phyloP scores from a whole-genome alignment of 2,797 vertebrate genomes.

The Periparus ater region DNA sequence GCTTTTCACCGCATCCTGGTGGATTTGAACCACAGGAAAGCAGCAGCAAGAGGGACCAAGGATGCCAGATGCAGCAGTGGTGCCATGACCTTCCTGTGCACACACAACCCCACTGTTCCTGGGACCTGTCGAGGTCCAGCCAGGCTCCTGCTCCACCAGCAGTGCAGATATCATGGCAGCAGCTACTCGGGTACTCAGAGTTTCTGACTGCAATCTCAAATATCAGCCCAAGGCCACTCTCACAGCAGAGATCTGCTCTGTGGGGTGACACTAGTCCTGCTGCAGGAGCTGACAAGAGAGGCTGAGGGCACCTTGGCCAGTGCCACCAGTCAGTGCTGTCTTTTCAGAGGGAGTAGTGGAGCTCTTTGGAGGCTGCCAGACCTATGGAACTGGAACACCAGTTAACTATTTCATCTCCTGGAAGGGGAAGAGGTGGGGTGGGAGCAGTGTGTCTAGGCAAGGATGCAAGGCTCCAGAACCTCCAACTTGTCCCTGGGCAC shows the following conservation, averaged over 20 bases:
- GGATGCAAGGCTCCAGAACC: not conserved
- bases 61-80: not conserved
- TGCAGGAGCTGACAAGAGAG: not conserved
- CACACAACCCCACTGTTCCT: not conserved
- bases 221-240: not conserved
- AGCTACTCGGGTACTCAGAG: fast-evolving
- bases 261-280: not conserved
- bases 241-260: not conserved
- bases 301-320: not conserved
- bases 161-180: not conserved
- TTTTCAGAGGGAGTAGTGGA: not conserved
- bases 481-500: fast-evolving
- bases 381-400: not conserved
- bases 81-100: not conserved
- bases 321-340: not conserved
- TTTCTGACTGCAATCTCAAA: not conserved
- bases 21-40: not conserved
- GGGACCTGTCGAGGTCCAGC: not conserved
- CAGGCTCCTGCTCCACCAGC: not conserved
- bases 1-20: not conserved
- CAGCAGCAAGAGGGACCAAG: not conserved
- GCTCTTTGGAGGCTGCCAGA: not conserved
- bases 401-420: not conserved
- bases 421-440: not conserved
- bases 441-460: not conserved